Conservation (phyloP, 2,113 vertebrate genomes). For the Pseudopodoces humilis region DNA sequence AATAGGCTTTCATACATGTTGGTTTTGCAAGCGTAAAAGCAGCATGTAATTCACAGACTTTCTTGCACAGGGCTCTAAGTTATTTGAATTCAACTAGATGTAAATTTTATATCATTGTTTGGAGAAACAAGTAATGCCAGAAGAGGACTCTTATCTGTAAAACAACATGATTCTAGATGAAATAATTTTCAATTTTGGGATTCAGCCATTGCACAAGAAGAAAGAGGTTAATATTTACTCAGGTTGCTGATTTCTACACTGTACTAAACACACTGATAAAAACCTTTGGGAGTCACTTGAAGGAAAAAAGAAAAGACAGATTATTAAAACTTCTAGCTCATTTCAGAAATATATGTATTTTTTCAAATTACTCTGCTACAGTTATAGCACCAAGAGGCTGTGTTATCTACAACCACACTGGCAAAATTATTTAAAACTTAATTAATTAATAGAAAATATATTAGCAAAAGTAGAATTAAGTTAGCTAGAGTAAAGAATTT, state of each 20-base stretch:
- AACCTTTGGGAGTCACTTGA: neutral
- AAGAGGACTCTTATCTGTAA: neutral
- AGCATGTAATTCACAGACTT: neutral
- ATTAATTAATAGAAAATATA: neutral
- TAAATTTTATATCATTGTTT: neutral
- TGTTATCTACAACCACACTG: neutral
- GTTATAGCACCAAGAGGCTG: neutral
- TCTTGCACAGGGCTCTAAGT: neutral
- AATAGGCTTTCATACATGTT: neutral
- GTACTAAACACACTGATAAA: neutral
- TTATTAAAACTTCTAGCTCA: neutral
- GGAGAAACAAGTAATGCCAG: neutral
- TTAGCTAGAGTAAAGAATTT: neutral
- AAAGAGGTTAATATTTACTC: neutral
- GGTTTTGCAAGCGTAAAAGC: neutral
- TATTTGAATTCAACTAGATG: neutral
- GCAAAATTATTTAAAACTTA: neutral
- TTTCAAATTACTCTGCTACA: neutral
- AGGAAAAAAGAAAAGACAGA: neutral
- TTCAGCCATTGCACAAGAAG: neutral
- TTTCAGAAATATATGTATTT: neutral
- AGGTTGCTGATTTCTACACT: neutral
- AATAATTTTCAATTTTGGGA: neutral
- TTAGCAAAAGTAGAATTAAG: neutral
- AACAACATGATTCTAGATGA: rapidly evolving